phyloP scores from a whole-genome alignment of 2,113 vertebrate species.

The Salminus brasiliensis region DNA sequence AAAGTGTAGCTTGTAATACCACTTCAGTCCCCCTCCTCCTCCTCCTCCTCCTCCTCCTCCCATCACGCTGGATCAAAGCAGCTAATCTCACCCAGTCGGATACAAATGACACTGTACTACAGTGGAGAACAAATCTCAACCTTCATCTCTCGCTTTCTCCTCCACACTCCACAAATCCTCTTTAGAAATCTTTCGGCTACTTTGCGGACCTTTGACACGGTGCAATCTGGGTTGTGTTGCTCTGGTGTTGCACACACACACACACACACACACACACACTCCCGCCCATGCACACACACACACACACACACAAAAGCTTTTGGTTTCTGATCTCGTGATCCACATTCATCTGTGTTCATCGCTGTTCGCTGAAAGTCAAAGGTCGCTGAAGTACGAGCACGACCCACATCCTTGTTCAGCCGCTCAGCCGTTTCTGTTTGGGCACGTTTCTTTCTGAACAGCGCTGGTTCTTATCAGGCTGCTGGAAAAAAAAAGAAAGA shows the following conservation, averaged over 20 bases:
- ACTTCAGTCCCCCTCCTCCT: not conserved
- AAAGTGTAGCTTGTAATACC: not conserved
- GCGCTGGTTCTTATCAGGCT: not conserved
- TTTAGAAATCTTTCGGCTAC: not conserved
- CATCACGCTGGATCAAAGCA: conserved; percentile 12
- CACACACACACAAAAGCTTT: not conserved
- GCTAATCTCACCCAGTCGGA: not conserved
- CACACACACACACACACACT: not conserved
- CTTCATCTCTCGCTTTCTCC: conserved; percentile 32
- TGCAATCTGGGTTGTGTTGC: not conserved
- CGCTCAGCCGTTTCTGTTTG: not conserved
- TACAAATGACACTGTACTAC: not conserved
- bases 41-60: too few relatives aligned
- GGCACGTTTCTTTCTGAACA: not conserved
- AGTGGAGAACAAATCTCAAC: conserved; percentile 2
- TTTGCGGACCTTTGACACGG: not conserved
- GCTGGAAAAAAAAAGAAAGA: too few relatives aligned
- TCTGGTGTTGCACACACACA: not conserved
- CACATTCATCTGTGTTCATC: not conserved
- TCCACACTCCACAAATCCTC: conserved; percentile 5
- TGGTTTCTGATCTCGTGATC: not conserved
- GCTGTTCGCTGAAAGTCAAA: not conserved
- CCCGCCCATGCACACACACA: too few relatives aligned
- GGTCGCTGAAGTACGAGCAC: not conserved
- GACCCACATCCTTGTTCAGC: not conserved